Conservation (phyloP, 2,113 vertebrate genomes). For the Ancistrus triradiatus region DNA sequence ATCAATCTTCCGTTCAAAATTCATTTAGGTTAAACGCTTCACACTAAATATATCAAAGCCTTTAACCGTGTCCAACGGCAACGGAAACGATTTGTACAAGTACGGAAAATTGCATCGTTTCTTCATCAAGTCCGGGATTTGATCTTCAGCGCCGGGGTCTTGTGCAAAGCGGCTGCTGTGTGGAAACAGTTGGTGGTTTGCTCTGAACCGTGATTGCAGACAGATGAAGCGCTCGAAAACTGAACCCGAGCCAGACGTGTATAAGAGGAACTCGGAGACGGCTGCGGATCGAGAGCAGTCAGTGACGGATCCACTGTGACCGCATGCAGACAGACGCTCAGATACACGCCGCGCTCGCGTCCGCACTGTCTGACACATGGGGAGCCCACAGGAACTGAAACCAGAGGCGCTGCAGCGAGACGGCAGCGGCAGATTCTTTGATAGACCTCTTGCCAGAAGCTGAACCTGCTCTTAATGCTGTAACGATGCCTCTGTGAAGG, state of each 20-base stretch:
- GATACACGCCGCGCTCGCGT: not conserved
- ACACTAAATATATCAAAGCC: too few relatives aligned
- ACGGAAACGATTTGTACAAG: too few relatives aligned
- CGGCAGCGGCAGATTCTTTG: not conserved
- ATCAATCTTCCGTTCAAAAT: too few relatives aligned
- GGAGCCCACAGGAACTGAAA: slow-evolving; percentile 31
- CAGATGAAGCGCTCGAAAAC: slow-evolving; percentile 10
- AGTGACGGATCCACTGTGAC: slow-evolving; percentile 7
- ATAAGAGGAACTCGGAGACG: not conserved
- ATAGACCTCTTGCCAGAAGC: not conserved
- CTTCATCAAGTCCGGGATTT: too few relatives aligned
- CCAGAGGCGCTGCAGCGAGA: slow-evolving; percentile 4
- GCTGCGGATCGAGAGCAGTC: slow-evolving; percentile 1
- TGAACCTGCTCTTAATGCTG: too few relatives aligned
- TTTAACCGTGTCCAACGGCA: too few relatives aligned
- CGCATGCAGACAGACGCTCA: slow-evolving; percentile 22
- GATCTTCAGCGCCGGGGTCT: not conserved
- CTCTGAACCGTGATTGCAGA: slow-evolving; percentile 9
- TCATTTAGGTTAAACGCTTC: too few relatives aligned
- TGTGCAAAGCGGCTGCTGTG: slow-evolving; percentile 15
- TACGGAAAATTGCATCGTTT: too few relatives aligned
- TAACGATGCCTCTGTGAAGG: too few relatives aligned
- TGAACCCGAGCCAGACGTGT: slow-evolving; percentile 7
- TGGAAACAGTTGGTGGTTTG: slow-evolving; percentile 14
- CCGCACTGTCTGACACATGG: slow-evolving; percentile 25